These are phyloP conservation scores for Urechis unicinctus DNA, from an alignment of 2,888 invertebrate species.

Conservation along the genomic window DNA sequence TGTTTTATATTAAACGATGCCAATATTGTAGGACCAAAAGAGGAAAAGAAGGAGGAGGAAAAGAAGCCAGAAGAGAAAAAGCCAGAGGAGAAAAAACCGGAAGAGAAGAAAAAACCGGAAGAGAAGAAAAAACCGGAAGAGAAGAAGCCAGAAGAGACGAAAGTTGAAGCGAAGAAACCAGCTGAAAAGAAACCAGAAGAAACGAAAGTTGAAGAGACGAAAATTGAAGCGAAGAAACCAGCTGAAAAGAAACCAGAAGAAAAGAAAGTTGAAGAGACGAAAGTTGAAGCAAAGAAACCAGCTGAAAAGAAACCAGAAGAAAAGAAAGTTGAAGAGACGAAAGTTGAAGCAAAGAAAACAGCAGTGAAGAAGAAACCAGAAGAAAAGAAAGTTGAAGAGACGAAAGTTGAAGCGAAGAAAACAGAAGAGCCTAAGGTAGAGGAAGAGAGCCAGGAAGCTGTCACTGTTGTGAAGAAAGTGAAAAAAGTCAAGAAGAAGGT, in stretches of 20 bases:
- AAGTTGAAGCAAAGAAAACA: conserved; percentile 23
- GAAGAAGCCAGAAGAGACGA: conserved; percentile 7
- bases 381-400: conserved; percentile 6
- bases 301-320: neutral
- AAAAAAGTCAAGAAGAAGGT: conserved; percentile 6
- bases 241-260: conserved; percentile 5
- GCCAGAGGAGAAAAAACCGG: neutral
- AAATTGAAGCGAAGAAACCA: conserved; percentile 28
- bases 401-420: conserved; percentile 5
- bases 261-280: neutral
- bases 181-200: conserved; percentile 2
- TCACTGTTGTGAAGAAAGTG: conserved; percentile 4
- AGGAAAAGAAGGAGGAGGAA: conserved; percentile 2
- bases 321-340: conserved; percentile 3
- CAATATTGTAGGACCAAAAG: too few species aligned
- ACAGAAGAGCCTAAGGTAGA: conserved; percentile 5
- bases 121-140: conserved; percentile 25
- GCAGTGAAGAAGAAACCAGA: neutral
- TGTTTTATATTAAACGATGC: too few species aligned
- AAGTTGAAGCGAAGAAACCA: conserved; percentile 2
- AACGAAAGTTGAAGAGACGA: conserved; percentile 1
- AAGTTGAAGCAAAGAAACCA: neutral
- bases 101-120: conserved; percentile 5
- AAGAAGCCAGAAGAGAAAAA: neutral
- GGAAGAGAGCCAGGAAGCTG: conserved; percentile 9